Evolutionary conservation across 2,797 vertebrate genomes (phyloP).

Genomic region (Siniperca obscura): DNA sequence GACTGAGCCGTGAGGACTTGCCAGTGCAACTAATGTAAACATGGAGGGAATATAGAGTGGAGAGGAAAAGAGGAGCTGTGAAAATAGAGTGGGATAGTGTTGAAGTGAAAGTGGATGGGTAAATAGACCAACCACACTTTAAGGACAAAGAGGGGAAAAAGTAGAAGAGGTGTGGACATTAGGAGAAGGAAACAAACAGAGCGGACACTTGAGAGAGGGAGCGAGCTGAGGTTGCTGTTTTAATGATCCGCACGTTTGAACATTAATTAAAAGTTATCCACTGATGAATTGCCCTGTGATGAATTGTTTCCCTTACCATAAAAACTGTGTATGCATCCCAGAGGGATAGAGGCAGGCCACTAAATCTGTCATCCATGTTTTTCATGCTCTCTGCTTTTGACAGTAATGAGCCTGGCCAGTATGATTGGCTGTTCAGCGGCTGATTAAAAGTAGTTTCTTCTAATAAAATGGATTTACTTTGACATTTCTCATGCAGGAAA

Average conservation of each 20-base stretch:
- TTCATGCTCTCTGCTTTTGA: conserved; percentile 76
- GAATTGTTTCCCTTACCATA: conserved; percentile 86
- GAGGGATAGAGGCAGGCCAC: conserved; percentile 61
- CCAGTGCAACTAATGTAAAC: conserved; percentile 73
- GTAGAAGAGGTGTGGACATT: conserved; percentile 34
- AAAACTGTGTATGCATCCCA: conserved; percentile 71
- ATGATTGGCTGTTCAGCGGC: conserved; percentile 76
- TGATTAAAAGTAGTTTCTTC: conserved; percentile 78
- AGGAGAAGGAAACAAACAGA: conserved; percentile 50
- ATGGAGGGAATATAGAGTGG: conserved; percentile 72
- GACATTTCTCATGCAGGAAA: conserved; percentile 64
- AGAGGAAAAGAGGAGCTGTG: conserved; percentile 59
- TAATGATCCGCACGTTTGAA: conserved; percentile 84
- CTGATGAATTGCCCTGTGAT: conserved; percentile 89
- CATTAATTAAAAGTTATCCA: conserved; percentile 90
- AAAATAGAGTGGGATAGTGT: conserved; percentile 57
- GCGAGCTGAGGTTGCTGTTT: conserved; percentile 62
- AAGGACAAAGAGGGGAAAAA: conserved; percentile 28
- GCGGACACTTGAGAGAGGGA: conserved; percentile 23
- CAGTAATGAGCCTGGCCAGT: conserved; percentile 75
- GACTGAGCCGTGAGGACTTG: conserved; percentile 48
- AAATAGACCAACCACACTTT: conserved; percentile 55
- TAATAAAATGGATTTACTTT: conserved; percentile 75
- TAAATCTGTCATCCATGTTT: conserved; percentile 81
- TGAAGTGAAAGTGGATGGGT: conserved; percentile 54